These are phyloP conservation scores for Zaprionus bogoriensis DNA, from an alignment of 2,888 invertebrate genomes.

Conservation along the genomic window DNA sequence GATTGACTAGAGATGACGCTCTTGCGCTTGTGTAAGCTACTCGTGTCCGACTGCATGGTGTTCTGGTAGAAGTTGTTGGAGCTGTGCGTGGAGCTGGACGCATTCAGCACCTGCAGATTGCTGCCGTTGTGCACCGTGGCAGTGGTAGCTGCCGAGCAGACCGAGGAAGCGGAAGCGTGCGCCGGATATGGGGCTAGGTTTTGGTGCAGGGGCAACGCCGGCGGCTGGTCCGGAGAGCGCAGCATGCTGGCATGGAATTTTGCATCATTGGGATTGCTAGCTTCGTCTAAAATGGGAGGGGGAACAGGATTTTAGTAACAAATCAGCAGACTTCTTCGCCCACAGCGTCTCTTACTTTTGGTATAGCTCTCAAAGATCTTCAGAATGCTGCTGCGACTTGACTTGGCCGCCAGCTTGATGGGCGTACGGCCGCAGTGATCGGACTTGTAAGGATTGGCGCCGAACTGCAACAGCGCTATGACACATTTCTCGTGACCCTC, in stretches of 20 bases:
- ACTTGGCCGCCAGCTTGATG: constrained; percentile 94
- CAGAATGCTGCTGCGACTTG: constrained; percentile 93
- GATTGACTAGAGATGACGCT: constrained; percentile 84
- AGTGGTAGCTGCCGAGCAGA: constrained; percentile 80
- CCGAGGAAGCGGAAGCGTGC: constrained; percentile 77
- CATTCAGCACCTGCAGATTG: constrained; percentile 79
- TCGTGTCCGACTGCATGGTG: constrained; percentile 83
- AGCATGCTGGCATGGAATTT: constrained; percentile 82
- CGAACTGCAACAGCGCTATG: constrained; percentile 90
- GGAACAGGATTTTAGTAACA: constrained; percentile 32
- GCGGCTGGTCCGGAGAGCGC: constrained; percentile 83
- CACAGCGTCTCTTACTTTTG: constrained; percentile 80
- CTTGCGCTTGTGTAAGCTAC: constrained; percentile 83
- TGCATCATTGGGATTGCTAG: constrained; percentile 81
- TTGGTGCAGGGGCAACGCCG: constrained; percentile 79
- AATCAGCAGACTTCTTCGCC: constrained; percentile 40
- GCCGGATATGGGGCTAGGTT: constrained; percentile 71
- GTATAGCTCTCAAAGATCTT: constrained; percentile 89
- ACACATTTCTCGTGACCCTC: constrained; percentile 98
- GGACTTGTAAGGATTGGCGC: constrained; percentile 92
- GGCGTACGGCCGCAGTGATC: constrained; percentile 94
- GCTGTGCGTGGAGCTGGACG: constrained; percentile 83
- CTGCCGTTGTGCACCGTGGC: constrained; percentile 79
- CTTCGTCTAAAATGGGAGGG: constrained; percentile 74
- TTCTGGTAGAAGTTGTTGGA: constrained; percentile 83